Base-by-base conservation (phyloP, 2,797 vertebrate genomes). In the Antrozous pallidus region DNA sequence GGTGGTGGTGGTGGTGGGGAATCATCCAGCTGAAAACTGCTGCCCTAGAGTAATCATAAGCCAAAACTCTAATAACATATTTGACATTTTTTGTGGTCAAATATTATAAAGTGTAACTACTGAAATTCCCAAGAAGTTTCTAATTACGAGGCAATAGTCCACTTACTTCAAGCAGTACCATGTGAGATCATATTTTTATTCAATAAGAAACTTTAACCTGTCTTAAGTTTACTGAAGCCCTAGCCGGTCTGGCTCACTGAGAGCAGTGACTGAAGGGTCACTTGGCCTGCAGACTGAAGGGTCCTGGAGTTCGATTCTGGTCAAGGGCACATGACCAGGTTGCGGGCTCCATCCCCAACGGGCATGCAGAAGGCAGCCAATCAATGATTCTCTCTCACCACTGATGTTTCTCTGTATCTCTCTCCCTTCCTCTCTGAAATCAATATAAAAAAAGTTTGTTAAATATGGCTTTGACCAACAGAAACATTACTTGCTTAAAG, bases 401-500 rank as follows among this genome's bases (percentile, higher is more conserved):
- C 2, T 61, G 12, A 61, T 61, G 28, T 61, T 31, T 61, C 58
- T 61, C 5, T 51, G 18, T 51, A 22, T 54, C 51, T 54, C 51
- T 14, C 58, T 61, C 58, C 58, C 28, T 31, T 61, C 58, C 28
- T 61, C 12, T 61, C 58, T 31, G 28, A 61, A 14, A 61, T 31
- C 58, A 61, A 61, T 31, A 61, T 61, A 6, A 13, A 14, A 61
- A 69, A 26, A 73, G 36, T 85, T 74, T 91, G 85, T 11, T 71
- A 13, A 94, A 78, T 8, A 61, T 71, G 31, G 33, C 24, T 93
- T 51, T 97, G 26, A 81, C 3, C 8, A 92, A 77, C 0, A 86
- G 88, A 95, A 96, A 88, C 36, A 92, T 56, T 22, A 69, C 49
- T 79, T 87, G 26, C 56, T 58, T 78, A 92, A 82, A 93, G 45